phyloP scores from a whole-genome alignment of 92 coral and sea anemone genomes.

The Bergia sp. region DNA sequence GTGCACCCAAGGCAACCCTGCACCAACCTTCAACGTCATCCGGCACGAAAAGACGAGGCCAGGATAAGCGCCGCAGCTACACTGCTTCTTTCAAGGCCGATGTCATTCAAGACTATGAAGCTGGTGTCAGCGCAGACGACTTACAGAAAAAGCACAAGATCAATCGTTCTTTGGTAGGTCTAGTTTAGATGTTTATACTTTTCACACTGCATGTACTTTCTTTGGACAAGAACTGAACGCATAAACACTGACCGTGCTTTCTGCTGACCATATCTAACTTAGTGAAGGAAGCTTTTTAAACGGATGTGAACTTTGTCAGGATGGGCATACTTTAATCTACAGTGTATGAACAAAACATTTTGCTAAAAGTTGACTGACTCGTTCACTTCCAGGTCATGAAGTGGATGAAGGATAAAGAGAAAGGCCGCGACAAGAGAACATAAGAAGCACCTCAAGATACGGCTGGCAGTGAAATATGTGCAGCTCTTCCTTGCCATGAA shows the following conservation, averaged over 20 bases:
- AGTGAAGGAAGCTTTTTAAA: conserved; percentile 15
- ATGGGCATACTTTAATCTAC: conserved; percentile 8
- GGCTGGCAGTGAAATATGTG: conserved; percentile 9
- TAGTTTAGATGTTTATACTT: conserved; percentile 30
- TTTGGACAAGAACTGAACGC: conserved; percentile 22
- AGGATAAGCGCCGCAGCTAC: conserved; percentile 31
- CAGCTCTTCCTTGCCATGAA: conserved; percentile 33
- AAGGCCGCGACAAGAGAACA: conserved; percentile 10
- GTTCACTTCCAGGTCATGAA: conserved; percentile 19
- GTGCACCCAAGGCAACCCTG: conserved; percentile 22
- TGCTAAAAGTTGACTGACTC: conserved; percentile 12
- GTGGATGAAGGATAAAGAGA: conserved; percentile 44
- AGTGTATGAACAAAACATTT: conserved; percentile 17
- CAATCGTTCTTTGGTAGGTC: conserved; percentile 41
- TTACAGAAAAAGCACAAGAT: conserved; percentile 34
- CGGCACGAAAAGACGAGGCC: conserved; percentile 40
- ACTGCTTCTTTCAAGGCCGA: conserved; percentile 39
- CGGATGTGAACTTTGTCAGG: background rate
- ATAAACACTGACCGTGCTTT: conserved; percentile 26
- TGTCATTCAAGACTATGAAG: conserved; percentile 31
- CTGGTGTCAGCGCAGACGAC: conserved; percentile 46
- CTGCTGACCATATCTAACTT: conserved; percentile 12
- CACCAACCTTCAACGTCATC: conserved; percentile 32
- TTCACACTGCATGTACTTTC: conserved; percentile 4
- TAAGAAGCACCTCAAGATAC: conserved; percentile 29